Base-by-base conservation (phyloP, 2,888 invertebrate genomes). In the Euclidia mi region DNA sequence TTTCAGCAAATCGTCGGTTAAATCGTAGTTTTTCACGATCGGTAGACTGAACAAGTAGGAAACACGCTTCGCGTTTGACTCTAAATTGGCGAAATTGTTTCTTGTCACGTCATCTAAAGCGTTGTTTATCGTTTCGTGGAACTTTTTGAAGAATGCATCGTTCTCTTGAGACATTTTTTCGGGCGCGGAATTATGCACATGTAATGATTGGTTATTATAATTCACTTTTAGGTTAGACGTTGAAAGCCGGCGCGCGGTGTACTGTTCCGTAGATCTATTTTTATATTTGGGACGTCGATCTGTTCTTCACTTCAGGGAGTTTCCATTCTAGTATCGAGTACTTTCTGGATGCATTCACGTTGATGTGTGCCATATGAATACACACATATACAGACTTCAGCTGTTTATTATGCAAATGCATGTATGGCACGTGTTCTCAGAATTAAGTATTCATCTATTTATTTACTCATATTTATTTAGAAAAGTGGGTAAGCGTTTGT, bases 21-120 rank as follows among this genome's bases (percentile, higher is more conserved):
- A 95, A 89, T 85, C 95, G 89, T 84, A 96, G 71, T 65, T 94
- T 85, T 78, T 95, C 79, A 76, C 84, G 71, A 67, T 90, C 78
- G 81, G 95, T 81, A 90, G 92, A 95, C 95, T 76, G 96, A 88
- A 89, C 95, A 94, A 82, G 75, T 93, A 96, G 55, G 94, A 92
- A 53, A 97, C 95, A 55, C 97, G 95, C 58, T 96, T 96, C 51
- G 95, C 91, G 82, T 97, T 96, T 52, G 93, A 94, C 75, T 95
- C 95, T 68, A 96, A 94, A 78, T 95, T 92, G 32, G 95, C 89
- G 81, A 98, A 96, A 74, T 95, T 95, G 71, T 96, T 96, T 61
- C 96, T 95, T 53, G 96, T 95, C 44, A 95, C 91, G 61, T 95
- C 95, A 68, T 93, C 87, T 65, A 96, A 81, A 34, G 94, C 88